Base-by-base conservation (phyloP, 1,140 invertebrate genomes). In the Holotrichia oblita region DNA sequence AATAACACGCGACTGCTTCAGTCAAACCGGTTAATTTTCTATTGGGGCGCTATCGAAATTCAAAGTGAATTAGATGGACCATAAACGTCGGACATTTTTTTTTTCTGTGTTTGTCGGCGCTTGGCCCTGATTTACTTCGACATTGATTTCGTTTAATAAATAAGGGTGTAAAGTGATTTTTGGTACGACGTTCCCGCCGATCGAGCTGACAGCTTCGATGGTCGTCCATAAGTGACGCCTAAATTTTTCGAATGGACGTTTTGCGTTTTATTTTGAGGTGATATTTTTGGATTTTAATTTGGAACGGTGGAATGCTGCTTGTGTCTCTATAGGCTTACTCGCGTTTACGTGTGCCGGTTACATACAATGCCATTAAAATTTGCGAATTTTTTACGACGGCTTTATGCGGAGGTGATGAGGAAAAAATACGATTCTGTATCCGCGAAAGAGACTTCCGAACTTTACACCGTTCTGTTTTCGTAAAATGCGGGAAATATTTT, bases 111-210 rank as follows among this genome's bases (percentile, higher is more conserved):
- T 78, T 78, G 44, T 59, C 72, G 24, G 73, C 73, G 22, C 41
- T 34, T 34, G 44, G 73, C 40, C 61, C 81, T 82, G 83, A 82
- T 83, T 83, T 82, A 83, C 81, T 81, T 84, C 83, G 82, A 84
- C 82, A 83, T 83, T 82, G 83, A 84, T 84, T 83, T 81, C 77
- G 79, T 80, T 82, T 82, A 83, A 83, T 83, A 83, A 83, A 83
- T 82, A 82, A 81, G 82, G 81, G 82, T 81, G 80, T 78, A 83
- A 81, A 83, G 79, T 81, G 81, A 82, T 81, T 84, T 80, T 79
- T 77, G 69, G 75, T 42, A 44, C 44, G 40, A 77, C 40, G 59
- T 48, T 55, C 75, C 27, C 27, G 27, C 27, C 17, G 75, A 55
- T 76, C 48, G 41, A 76, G n/a, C 75, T 76, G 75, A 76, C 75